These are phyloP conservation scores for Phataginus tricuspis DNA, from an alignment of 2,797 vertebrate species.

Conservation along the genomic window DNA sequence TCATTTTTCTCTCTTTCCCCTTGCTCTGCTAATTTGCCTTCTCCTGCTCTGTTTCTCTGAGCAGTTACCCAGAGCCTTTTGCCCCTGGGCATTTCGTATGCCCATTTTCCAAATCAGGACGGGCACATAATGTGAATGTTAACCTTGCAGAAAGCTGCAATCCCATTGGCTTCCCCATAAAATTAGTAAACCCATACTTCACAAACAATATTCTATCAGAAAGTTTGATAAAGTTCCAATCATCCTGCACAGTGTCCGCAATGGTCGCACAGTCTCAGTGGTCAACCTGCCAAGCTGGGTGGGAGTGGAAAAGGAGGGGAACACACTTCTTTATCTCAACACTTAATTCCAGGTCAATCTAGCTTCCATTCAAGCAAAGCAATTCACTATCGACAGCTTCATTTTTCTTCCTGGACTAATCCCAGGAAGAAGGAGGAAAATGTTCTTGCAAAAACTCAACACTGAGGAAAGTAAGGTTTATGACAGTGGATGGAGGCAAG, in stretches of 20 bases:
- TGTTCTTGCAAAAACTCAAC: neutral
- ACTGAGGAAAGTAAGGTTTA: neutral
- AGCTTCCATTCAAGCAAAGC: constrained; percentile 9
- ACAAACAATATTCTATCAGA: neutral
- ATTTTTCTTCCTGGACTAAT: constrained; percentile 56
- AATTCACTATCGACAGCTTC: neutral
- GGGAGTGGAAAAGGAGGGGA: neutral
- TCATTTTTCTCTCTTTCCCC: constrained; percentile 24
- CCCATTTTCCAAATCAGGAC: neutral
- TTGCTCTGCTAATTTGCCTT: constrained; percentile 67
- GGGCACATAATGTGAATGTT: neutral
- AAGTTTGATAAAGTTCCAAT: neutral
- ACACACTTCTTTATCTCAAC: neutral
- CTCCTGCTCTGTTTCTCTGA: neutral
- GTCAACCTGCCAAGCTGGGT: neutral
- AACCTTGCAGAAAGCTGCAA: neutral
- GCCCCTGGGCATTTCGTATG: neutral
- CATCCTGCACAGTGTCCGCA: neutral
- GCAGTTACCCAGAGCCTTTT: neutral
- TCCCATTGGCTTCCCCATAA: neutral
- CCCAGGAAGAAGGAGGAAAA: neutral
- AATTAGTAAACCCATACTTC: neutral
- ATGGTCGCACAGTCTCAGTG: neutral
- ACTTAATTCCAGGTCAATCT: constrained; percentile 22
- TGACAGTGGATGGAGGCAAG: neutral